Base-by-base conservation (phyloP, 2,888 invertebrate genomes). In the Camponotus fellah region DNA sequence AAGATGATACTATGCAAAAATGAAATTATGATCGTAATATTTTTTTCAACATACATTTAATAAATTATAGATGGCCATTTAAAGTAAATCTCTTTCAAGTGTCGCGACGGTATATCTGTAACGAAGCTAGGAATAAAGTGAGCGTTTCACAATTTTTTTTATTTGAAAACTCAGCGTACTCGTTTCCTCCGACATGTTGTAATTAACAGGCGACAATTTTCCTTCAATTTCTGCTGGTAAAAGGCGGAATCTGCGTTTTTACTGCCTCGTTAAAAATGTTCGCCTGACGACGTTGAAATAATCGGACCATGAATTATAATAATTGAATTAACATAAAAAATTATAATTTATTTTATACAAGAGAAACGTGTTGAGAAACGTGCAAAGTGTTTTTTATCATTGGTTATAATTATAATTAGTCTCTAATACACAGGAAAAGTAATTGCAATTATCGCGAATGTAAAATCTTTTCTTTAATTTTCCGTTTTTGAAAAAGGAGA, bases 381-480 rank as follows among this genome's bases (percentile, higher is more conserved):
- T 8, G 17, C 1, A 32, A 17, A 21, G 37, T 46, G 21, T 72
- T 71, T 32, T 26, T 62, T 49, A 60, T 6, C 21, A 34, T 21
- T 12, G 46, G 43, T 77, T 77, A 26, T 26, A 58, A 80, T 62
- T 80, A 37, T 49, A 80, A 62, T 80, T 74, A n/a, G 34, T 74
- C 46, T 60, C n/a, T 34, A 43, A 56, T n/a, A 32, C 17, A 17
- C 46, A 8, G 3, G 46, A 46, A 12, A 74, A n/a, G n/a, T 37
- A 80, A 80, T 72, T 80, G 74, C 75, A 72, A 80, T 80, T 80
- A 62, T 17, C n/a, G 58, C 17, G 10, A 79, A 43, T 69, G 12
- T 32, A 2, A 32, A 77, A 77, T 17, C 34, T 58, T 34, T 26
- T 1, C 43, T 77, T 58, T 21, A 43, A 43, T 10, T 53, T 17